Conservation (phyloP, 2,113 vertebrate species). For the Sterrhoptilus dennistouni region DNA sequence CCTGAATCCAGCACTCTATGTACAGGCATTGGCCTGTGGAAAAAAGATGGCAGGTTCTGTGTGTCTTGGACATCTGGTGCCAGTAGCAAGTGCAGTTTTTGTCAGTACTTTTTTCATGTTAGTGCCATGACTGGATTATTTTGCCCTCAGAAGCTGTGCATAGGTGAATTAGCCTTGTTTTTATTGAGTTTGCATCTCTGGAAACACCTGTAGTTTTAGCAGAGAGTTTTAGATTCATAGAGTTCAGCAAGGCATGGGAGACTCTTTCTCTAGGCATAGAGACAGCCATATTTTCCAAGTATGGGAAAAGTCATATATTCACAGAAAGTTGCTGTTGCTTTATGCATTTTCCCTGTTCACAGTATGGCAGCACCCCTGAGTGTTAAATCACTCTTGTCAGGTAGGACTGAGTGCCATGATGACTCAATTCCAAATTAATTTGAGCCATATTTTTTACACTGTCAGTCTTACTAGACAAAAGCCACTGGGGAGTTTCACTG, state of each 20-base stretch:
- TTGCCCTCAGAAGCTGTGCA: not conserved
- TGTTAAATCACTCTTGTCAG: not conserved
- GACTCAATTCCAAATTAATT: not conserved
- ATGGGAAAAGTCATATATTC: not conserved
- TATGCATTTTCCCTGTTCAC: not conserved
- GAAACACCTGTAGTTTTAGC: not conserved
- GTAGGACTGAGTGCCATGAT: not conserved
- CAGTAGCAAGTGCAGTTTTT: not conserved
- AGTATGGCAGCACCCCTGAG: not conserved
- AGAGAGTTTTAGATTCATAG: not conserved
- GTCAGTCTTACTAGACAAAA: not conserved
- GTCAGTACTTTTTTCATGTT: not conserved
- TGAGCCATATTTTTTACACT: not conserved
- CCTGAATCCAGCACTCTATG: not conserved
- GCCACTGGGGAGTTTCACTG: not conserved
- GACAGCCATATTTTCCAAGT: not conserved
- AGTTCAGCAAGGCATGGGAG: not conserved
- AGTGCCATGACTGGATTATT: not conserved
- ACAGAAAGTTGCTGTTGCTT: not conserved
- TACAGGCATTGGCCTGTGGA: not conserved
- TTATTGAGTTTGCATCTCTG: not conserved
- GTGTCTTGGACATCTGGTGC: not conserved
- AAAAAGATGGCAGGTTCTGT: not conserved
- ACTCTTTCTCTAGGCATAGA: not conserved
- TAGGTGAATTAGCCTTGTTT: not conserved